Evolutionary conservation across 2,888 invertebrate genomes (phyloP), one percentile per base, ranked within the genome.

Genomic region (Blastobasis lacticolella): DNA sequence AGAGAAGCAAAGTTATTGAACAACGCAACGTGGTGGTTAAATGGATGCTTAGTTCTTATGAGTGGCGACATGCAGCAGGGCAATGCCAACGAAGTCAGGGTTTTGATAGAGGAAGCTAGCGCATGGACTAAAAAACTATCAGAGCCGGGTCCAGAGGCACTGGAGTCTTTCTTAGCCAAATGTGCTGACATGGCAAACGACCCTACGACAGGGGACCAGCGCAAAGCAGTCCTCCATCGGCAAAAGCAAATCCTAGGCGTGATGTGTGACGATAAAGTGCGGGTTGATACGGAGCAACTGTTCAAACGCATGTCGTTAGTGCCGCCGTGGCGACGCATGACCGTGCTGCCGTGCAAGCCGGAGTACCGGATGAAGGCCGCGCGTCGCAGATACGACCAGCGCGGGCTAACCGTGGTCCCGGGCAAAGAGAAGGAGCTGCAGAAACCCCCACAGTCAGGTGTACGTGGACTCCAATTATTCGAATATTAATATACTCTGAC

Each of bases 21-120:
- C 37, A 85, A 67, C 54, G 64, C 72, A 2, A 76, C 79, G 0
- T 88, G 88, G 88, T 88, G 87, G 87, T 57, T 87, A 8, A 86
- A 87, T 57, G 86, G 82, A 0, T 78, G 76, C 41, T 86, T 88
- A 49, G 81, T 78, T 1, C 55, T 87, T 5, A 82, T 88, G 79
- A 85, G 84, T 51, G 83, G 86, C 1, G 88, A 88, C 49, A 86
- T 88, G 85, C 86, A 86, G 57, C 88, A 88, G 63, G 81, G 81
- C 4, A 88, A 88, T 51, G 70, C 81, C 0, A 87, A 87, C 51
- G 88, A 88, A 55, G 85, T 88, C 5, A 76, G 82, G 7, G 75
- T 81, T 51, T 73, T 78, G 57, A 84, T 87, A 0, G 88, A 86
- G 57, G 85, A 85, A 60, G 87, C 86, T 9, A 75, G 72, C 48